These are phyloP conservation scores for Rhyacophila evoluta DNA, from an alignment of 2,888 invertebrate species.

Conservation along the genomic window DNA sequence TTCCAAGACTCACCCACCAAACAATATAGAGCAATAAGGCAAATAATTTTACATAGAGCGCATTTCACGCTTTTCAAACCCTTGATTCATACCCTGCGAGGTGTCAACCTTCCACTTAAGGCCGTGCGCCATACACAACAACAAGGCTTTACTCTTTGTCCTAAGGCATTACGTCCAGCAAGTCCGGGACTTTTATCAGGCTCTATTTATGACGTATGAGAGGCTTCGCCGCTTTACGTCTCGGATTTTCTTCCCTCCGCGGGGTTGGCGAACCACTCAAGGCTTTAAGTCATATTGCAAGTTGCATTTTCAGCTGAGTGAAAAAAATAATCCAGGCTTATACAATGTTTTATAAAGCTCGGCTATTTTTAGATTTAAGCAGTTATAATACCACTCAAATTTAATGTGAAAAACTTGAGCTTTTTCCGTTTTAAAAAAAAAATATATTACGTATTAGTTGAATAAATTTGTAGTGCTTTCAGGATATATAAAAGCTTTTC, in stretches of 20 bases:
- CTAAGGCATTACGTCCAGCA: constrained; percentile 29
- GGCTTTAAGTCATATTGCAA: background rate
- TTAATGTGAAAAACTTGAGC: too few relatives aligned
- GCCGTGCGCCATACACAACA: background rate
- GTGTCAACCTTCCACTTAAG: constrained; percentile 8
- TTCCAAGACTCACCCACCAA: too few relatives aligned
- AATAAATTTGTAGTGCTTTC: too few relatives aligned
- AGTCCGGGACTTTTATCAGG: constrained; percentile 32
- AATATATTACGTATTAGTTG: too few relatives aligned
- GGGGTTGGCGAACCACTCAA: background rate
- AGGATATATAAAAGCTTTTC: too few relatives aligned
- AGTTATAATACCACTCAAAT: too few relatives aligned
- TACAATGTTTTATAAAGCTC: background rate
- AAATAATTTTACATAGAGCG: too few relatives aligned
- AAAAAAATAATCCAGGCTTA: background rate
- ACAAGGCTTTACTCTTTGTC: constrained; percentile 49
- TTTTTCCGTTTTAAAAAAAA: too few relatives aligned
- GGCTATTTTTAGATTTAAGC: too few relatives aligned
- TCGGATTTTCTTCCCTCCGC: background rate
- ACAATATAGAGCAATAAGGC: too few relatives aligned
- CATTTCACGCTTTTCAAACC: background rate
- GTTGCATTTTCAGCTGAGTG: background rate
- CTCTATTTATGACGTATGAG: constrained; percentile 42
- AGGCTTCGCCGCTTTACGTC: constrained; percentile 28
- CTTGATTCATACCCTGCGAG: background rate